phyloP scores from a whole-genome alignment of 2,888 invertebrate species.

The Strigamia maritima region DNA sequence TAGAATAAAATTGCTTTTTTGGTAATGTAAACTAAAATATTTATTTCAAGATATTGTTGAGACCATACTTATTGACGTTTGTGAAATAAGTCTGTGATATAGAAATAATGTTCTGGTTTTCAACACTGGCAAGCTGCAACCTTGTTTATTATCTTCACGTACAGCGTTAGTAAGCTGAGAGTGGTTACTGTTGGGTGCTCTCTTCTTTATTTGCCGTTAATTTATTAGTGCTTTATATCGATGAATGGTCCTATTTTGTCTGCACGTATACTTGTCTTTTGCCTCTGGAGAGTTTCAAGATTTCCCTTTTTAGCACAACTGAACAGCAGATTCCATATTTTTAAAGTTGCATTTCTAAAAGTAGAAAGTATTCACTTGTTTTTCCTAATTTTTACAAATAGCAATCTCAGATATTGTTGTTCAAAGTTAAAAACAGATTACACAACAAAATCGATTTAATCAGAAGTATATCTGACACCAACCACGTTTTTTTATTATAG shows the following conservation, averaged over 20 bases:
- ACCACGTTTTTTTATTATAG: too few relatives aligned
- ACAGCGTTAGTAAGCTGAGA: slow-evolving; percentile 1
- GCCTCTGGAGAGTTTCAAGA: slow-evolving; percentile 6
- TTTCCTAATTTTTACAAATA: too few relatives aligned
- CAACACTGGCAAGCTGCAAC: neutral
- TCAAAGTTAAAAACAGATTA: too few relatives aligned
- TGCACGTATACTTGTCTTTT: slow-evolving; percentile 18
- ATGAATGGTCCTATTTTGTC: slow-evolving; percentile 20
- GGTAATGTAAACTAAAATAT: neutral
- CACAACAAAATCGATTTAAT: too few relatives aligned
- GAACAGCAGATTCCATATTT: neutral
- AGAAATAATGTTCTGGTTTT: neutral
- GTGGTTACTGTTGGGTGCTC: slow-evolving; percentile 12
- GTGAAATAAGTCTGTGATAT: neutral
- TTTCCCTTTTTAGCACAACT: neutral
- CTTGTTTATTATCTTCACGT: neutral
- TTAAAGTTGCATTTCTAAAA: neutral
- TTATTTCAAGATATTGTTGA: neutral
- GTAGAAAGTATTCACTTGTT: neutral
- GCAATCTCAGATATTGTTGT: too few relatives aligned
- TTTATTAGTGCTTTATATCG: slow-evolving; percentile 15
- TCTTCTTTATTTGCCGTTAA: neutral
- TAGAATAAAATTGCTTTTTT: neutral
- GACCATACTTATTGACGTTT: neutral
- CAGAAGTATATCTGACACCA: too few relatives aligned